Percentiles rank a stretch among this genome's conserved stretches.
Conservation (phyloP, 2,797 vertebrate species). For the Hoplostethus mediterraneus region DNA sequence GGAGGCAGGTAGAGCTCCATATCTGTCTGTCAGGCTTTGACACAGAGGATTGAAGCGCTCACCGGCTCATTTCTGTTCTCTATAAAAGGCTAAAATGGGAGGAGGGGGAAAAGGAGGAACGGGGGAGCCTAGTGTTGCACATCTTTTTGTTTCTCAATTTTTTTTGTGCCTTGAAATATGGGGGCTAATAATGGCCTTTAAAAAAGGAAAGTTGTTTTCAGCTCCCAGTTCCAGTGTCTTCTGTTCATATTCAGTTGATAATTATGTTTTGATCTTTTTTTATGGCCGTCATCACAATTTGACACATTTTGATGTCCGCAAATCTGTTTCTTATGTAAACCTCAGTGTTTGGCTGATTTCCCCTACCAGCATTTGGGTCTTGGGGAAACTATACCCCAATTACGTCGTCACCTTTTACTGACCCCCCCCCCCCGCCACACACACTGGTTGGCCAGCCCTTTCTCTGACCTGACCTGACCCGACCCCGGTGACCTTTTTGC, state of each 20-base stretch:
- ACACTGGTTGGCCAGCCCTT: slow-evolving; percentile 26
- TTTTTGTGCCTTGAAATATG: slow-evolving; percentile 34
- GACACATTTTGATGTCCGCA: background rate
- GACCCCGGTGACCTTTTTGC: slow-evolving; percentile 36
- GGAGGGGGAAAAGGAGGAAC: slow-evolving; percentile 32
- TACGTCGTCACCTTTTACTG: slow-evolving; percentile 36
- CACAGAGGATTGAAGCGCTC: slow-evolving; percentile 48
- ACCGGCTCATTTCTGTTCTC: slow-evolving; percentile 62
- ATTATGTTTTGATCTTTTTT: background rate
- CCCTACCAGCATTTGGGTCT: background rate
- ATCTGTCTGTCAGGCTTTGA: slow-evolving; percentile 63
- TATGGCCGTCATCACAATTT: slow-evolving; percentile 5
- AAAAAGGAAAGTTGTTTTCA: background rate
- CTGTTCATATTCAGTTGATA: background rate
- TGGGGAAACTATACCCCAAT: background rate
- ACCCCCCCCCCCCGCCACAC: too few relatives aligned
- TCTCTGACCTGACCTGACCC: slow-evolving; percentile 51
- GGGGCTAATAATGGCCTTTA: background rate
- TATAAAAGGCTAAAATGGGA: slow-evolving; percentile 45
- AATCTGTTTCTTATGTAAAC: background rate
- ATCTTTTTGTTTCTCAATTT: slow-evolving; percentile 29
- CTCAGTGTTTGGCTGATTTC: background rate
- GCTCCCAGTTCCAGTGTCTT: background rate
- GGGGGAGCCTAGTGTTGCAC: slow-evolving; percentile 21
- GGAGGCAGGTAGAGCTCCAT: slow-evolving; percentile 57